Evolutionary conservation across 2,113 vertebrate species (phyloP).

Genomic region (Semnornis frantzii): DNA sequence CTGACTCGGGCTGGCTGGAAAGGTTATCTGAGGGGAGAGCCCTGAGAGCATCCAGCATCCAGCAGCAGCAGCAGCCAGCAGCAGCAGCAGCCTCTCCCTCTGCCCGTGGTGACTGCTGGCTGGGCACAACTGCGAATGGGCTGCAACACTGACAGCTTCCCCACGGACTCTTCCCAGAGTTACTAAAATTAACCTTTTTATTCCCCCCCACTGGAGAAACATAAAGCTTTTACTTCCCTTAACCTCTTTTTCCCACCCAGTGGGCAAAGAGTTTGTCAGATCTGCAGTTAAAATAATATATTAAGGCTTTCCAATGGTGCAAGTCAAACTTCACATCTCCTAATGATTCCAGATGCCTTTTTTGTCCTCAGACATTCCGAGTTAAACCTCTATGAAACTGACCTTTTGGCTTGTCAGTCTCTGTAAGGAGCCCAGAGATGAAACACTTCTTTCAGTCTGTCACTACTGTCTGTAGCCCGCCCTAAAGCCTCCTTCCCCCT

Average conservation of each 20-base stretch:
- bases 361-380: slow-evolving; percentile 15
- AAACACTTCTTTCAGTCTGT: slow-evolving; percentile 67
- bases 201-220: slow-evolving; percentile 42
- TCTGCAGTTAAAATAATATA: slow-evolving; percentile 67
- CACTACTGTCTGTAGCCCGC: slow-evolving; percentile 31
- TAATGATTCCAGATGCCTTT: slow-evolving; percentile 69
- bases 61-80: slow-evolving; percentile 12
- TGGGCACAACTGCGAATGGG: slow-evolving; percentile 34
- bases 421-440: slow-evolving; percentile 41
- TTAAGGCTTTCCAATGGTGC: slow-evolving; percentile 58
- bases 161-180: slow-evolving; percentile 50
- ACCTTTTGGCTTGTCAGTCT: slow-evolving; percentile 60
- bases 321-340: slow-evolving; percentile 67
- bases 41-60: background rate
- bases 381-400: slow-evolving; percentile 52
- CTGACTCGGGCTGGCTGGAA: slow-evolving; percentile 19
- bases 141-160: slow-evolving; percentile 31
- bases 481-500: background rate
- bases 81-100: background rate
- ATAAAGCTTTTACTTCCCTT: slow-evolving; percentile 61
- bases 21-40: slow-evolving; percentile 62
- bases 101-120: background rate
- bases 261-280: slow-evolving; percentile 41
- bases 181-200: slow-evolving; percentile 64
- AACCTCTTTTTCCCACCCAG: slow-evolving; percentile 55